A percentile compares a stretch with the other conserved stretches of the same genome.
These are phyloP conservation scores for Hippoglossus stenolepis DNA, from an alignment of 2,113 vertebrate genomes.

Conservation along the genomic window DNA sequence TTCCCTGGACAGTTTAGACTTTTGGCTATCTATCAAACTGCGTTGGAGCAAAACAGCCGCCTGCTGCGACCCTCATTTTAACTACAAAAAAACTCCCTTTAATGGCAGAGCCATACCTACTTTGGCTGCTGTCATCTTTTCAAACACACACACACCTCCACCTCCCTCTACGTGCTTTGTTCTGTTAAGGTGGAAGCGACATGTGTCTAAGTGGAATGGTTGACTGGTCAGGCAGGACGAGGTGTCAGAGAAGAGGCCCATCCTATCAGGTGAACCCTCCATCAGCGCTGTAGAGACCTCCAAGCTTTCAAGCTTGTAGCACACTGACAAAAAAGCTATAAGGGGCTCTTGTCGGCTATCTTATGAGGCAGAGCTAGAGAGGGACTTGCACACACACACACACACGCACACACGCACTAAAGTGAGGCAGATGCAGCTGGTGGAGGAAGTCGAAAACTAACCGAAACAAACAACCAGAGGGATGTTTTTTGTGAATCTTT, in stretches of 20 bases:
- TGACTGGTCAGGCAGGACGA: constrained; percentile 44
- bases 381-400: neutral
- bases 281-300: constrained; percentile 45
- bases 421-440: constrained; percentile 21
- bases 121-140: constrained; percentile 52
- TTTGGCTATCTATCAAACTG: constrained; percentile 41
- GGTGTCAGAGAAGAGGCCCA: constrained; percentile 14
- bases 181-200: constrained; percentile 11
- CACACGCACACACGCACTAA: neutral
- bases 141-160: constrained; percentile 24
- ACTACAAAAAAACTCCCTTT: constrained; percentile 42
- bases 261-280: constrained; percentile 47
- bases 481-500: neutral
- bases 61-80: constrained; percentile 52
- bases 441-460: neutral
- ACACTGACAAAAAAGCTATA: constrained; percentile 36
- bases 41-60: neutral
- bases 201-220: constrained; percentile 33
- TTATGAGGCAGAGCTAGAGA: constrained; percentile 35
- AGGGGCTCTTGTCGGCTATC: constrained; percentile 8
- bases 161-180: constrained; percentile 28
- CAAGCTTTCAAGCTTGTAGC: constrained; percentile 45
- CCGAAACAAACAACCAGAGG: constrained; percentile 14
- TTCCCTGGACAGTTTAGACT: constrained; percentile 22
- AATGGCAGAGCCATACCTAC: constrained; percentile 33